These are phyloP conservation scores for Sphaerolaimus hirsutus DNA, from an alignment of 2,888 invertebrate genomes.

Conservation along the genomic window DNA sequence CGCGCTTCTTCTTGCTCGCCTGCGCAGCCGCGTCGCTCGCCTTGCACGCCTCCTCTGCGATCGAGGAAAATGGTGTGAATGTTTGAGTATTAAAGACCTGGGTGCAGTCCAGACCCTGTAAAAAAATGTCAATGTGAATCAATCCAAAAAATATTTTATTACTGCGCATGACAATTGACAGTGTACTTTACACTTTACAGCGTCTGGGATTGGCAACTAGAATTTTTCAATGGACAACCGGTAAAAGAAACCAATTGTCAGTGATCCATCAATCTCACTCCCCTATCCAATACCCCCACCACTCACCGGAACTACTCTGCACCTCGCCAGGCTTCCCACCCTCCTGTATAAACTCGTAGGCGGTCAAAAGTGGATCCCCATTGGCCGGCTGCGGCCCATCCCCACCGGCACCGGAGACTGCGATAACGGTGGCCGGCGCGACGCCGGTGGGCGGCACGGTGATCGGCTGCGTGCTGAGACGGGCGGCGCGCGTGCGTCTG, in stretches of 20 bases:
- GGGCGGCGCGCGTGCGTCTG: conserved; percentile 55
- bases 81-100: too few relatives aligned
- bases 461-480: conserved; percentile 6
- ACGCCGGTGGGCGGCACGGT: neutral
- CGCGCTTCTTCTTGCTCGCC: neutral
- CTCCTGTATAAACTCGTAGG: conserved; percentile 2
- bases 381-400: neutral
- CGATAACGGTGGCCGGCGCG: neutral
- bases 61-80: neutral
- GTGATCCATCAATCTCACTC: too few relatives aligned
- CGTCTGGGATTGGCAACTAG: too few relatives aligned
- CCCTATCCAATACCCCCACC: too few relatives aligned
- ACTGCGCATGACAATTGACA: too few relatives aligned
- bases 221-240: too few relatives aligned
- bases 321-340: neutral
- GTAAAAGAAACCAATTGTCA: too few relatives aligned
- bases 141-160: too few relatives aligned
- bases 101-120: too few relatives aligned
- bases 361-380: neutral
- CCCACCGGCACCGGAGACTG: neutral
- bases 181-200: too few relatives aligned
- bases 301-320: neutral
- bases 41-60: neutral
- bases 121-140: too few relatives aligned
- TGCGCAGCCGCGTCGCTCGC: neutral